Percentiles rank a stretch among this genome's conserved stretches.
phyloP scores from a whole-genome alignment of 2,888 invertebrate genomes.

The Ectemnius cavifrons region DNA sequence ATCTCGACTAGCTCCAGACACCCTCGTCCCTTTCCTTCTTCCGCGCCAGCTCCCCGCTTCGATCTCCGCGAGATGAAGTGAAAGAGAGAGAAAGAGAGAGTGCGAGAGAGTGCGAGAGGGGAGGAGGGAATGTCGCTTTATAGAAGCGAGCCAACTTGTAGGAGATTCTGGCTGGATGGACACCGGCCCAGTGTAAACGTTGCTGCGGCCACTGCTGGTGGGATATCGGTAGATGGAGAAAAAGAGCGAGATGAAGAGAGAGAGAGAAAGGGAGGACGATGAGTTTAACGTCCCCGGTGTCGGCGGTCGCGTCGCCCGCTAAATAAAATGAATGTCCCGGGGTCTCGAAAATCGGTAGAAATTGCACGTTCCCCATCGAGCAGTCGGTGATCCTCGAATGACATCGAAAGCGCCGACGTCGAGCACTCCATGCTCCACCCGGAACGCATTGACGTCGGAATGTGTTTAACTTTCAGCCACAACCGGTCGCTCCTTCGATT shows the following conservation, averaged over 20 bases:
- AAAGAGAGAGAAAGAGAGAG: no score
- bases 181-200: constrained; percentile 55
- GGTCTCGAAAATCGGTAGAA: constrained; percentile 74
- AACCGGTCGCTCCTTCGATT: constrained; percentile 10
- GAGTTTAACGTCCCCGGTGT: constrained; percentile 62
- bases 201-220: constrained; percentile 57
- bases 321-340: constrained; percentile 77
- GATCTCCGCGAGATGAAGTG: constrained; percentile 34
- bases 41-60: constrained; percentile 43
- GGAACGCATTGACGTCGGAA: constrained; percentile 18
- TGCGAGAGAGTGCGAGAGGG: no score
- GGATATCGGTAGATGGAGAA: constrained; percentile 64
- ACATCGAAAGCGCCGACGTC: constrained; percentile 46
- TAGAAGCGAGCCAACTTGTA: constrained; percentile 15
- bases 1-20: constrained; percentile 72
- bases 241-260: constrained; percentile 42
- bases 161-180: constrained; percentile 52
- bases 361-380: constrained; percentile 63
- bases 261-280: constrained; percentile 13
- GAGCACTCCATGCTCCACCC: constrained; percentile 26
- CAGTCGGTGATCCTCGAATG: constrained; percentile 29
- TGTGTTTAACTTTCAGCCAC: constrained; percentile 8
- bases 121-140: not conserved
- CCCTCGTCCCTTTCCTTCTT: constrained; percentile 50
- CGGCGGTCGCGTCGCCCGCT: constrained; percentile 66